A percentile compares a stretch with the other conserved stretches of the same genome.
These are phyloP conservation scores for Caretta caretta DNA, from an alignment of 2,113 vertebrate genomes.

Conservation along the genomic window DNA sequence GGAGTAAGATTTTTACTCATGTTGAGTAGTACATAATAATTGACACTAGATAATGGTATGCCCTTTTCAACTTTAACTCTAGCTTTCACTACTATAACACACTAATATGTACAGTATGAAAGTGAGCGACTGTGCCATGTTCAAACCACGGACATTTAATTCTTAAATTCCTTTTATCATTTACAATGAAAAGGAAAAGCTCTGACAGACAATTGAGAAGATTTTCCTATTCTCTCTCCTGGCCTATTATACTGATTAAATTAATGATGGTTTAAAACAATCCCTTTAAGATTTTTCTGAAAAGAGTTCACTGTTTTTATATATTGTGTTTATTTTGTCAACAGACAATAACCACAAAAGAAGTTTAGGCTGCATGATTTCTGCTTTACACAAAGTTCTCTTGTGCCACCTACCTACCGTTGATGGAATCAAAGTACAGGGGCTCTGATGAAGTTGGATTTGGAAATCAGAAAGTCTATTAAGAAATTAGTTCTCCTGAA, in stretches of 20 bases:
- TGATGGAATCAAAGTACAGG: neutral
- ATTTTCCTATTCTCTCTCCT: neutral
- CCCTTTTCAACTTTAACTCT: neutral
- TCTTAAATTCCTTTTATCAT: neutral
- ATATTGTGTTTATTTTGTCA: neutral
- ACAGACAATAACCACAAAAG: neutral
- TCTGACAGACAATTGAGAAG: neutral
- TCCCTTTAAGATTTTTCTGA: neutral
- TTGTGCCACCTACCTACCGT: slow-evolving; percentile 4
- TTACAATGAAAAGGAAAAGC: neutral
- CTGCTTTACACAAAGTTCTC: neutral
- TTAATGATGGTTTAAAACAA: slow-evolving; percentile 6
- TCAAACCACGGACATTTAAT: neutral
- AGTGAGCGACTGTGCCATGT: fast-evolving
- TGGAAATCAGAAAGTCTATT: neutral
- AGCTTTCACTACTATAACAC: neutral
- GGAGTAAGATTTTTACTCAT: neutral
- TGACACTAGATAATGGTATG: neutral
- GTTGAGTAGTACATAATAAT: neutral
- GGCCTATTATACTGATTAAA: neutral
- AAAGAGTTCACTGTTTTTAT: neutral
- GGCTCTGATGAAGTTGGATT: neutral
- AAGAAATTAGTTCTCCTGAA: neutral
- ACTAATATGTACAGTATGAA: neutral
- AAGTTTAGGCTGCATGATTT: neutral